phyloP scores from a whole-genome alignment of 2,888 invertebrate species.

The Hirudinaria manillensis region DNA sequence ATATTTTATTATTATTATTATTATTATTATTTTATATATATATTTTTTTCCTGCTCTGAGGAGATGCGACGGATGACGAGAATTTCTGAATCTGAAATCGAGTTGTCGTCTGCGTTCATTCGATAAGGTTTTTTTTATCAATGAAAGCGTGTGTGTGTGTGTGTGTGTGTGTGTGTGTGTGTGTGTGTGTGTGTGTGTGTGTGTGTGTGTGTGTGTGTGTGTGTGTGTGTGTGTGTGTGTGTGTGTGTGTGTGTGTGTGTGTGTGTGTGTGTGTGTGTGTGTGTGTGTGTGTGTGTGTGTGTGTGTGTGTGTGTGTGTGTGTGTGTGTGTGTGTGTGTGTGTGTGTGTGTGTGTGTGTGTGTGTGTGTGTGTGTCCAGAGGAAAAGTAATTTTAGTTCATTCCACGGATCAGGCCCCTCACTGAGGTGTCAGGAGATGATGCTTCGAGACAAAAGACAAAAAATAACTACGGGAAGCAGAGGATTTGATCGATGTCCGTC shows the following conservation, averaged over 20 bases:
- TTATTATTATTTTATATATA: no score
- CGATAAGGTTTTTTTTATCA: neutral
- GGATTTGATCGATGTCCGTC: no score
- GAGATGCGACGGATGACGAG: neutral
- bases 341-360: slow-evolving; percentile 4
- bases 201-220: neutral
- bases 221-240: slow-evolving; percentile 1
- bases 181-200: neutral
- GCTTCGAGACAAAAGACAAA: no score
- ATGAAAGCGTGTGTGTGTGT: neutral
- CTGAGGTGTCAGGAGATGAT: no score
- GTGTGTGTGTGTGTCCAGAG: neutral
- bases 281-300: neutral
- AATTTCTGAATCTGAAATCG: neutral
- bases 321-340: neutral
- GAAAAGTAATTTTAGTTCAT: no score
- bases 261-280: neutral
- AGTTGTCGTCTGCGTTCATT: neutral
- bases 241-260: neutral
- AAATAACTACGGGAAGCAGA: no score
- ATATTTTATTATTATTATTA: no score
- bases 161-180: slow-evolving; percentile 1
- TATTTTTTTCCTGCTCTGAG: no score
- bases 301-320: neutral
- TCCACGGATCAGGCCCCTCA: no score